These are phyloP conservation scores for Galerucella pusilla DNA, from an alignment of 2,888 invertebrate species.

Conservation along the genomic window DNA sequence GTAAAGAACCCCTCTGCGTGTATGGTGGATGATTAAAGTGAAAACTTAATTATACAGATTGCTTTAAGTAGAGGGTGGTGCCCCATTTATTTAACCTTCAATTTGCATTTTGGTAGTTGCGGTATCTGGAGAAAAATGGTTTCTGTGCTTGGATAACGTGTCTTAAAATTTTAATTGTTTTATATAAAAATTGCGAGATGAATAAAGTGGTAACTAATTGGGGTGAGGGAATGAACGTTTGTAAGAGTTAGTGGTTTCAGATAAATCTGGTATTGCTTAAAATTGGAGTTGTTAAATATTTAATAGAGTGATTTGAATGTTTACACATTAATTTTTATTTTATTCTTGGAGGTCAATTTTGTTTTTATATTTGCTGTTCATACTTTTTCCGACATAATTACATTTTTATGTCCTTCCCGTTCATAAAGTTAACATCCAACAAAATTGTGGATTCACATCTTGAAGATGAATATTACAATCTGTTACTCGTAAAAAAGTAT, in stretches of 20 bases:
- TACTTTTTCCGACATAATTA: too few relatives aligned
- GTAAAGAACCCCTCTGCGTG: constrained; percentile 36
- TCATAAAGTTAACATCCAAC: too few relatives aligned
- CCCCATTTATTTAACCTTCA: constrained; percentile 43
- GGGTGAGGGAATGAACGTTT: too few relatives aligned
- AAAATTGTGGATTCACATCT: too few relatives aligned
- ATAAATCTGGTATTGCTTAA: background rate
- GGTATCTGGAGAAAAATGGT: constrained; percentile 26
- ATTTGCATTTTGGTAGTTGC: constrained; percentile 40
- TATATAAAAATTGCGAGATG: background rate
- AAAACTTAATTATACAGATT: constrained; percentile 41
- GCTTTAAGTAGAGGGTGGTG: constrained; percentile 36
- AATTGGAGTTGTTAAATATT: background rate
- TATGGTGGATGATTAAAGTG: constrained; percentile 38
- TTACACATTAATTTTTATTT: background rate
- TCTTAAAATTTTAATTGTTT: constrained; percentile 8
- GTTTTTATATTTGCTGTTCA: too few relatives aligned
- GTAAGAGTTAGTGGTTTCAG: background rate
- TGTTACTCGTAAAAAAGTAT: background rate
- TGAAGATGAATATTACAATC: too few relatives aligned
- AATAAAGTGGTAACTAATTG: constrained; percentile 2
- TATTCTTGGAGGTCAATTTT: too few relatives aligned
- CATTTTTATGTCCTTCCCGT: too few relatives aligned
- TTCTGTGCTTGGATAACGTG: background rate
- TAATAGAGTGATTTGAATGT: background rate